A percentile compares a stretch with the other conserved stretches of the same genome.
Evolutionary conservation across 2,797 vertebrate genomes (phyloP).

Genomic region (Pelodytes ibericus): DNA sequence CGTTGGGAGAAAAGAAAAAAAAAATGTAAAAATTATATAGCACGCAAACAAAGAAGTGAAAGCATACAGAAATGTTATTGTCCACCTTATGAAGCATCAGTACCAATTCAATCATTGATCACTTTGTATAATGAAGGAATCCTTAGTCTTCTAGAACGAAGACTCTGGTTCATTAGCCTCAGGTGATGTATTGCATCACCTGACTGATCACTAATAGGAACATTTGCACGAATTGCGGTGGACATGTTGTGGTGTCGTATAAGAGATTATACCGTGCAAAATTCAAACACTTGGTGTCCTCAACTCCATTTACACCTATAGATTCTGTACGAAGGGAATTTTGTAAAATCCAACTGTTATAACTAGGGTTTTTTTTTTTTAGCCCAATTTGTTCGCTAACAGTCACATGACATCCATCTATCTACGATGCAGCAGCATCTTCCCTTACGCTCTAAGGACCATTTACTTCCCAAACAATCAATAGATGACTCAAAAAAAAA

Average conservation of each 20-base stretch:
- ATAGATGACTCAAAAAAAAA: slow-evolving; percentile 26
- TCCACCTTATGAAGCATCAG: too few species aligned
- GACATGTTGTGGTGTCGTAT: neutral
- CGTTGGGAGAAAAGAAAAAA: too few species aligned
- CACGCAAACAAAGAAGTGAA: too few species aligned
- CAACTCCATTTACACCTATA: neutral
- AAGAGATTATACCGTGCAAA: neutral
- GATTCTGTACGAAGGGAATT: neutral
- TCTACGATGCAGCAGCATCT: neutral
- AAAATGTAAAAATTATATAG: too few species aligned
- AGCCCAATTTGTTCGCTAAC: neutral
- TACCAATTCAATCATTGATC: too few species aligned
- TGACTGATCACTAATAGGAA: slow-evolving; percentile 2
- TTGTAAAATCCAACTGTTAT: too few species aligned
- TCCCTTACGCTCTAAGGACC: slow-evolving; percentile 20
- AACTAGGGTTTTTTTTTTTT: neutral
- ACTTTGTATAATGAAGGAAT: neutral
- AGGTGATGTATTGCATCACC: neutral
- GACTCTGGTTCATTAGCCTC: neutral
- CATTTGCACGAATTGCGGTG: neutral
- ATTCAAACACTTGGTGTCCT: neutral
- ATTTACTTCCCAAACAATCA: slow-evolving; percentile 43
- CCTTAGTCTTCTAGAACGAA: neutral
- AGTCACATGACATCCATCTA: neutral
- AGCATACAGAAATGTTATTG: too few species aligned